phyloP scores from a whole-genome alignment of 2,888 invertebrate genomes.

The Girardia tigrina region DNA sequence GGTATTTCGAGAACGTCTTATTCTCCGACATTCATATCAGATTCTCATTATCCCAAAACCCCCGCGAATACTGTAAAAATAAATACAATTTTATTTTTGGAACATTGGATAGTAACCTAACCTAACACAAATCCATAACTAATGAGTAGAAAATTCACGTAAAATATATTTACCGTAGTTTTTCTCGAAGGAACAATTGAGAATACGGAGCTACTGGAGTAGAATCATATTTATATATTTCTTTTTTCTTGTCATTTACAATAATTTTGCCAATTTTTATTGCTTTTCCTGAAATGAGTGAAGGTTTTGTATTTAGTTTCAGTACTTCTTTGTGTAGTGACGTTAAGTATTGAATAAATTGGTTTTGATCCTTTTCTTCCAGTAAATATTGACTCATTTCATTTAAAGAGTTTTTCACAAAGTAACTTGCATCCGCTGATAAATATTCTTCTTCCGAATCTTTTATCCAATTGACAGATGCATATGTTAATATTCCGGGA shows the following conservation, averaged over 20 bases:
- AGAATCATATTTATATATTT: constrained; percentile 12
- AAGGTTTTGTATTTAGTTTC: neutral
- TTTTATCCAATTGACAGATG: constrained; percentile 48
- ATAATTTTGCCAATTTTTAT: constrained; percentile 11
- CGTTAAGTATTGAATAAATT: neutral
- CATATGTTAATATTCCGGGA: constrained; percentile 47
- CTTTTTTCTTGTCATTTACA: neutral
- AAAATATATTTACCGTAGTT: neutral
- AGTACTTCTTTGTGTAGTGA: neutral
- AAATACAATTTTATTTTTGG: too few relatives aligned
- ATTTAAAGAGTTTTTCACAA: constrained; percentile 39
- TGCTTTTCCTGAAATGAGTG: neutral
- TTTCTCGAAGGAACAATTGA: neutral
- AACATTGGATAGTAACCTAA: too few relatives aligned
- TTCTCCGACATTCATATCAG: too few relatives aligned
- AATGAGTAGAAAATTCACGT: too few relatives aligned
- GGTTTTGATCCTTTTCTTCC: constrained; percentile 39
- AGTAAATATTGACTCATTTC: constrained; percentile 38
- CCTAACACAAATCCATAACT: too few relatives aligned
- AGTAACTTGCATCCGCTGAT: constrained; percentile 46
- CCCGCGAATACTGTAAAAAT: too few relatives aligned
- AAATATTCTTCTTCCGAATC: constrained; percentile 48
- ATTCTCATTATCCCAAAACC: too few relatives aligned
- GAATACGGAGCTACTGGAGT: constrained; percentile 4
- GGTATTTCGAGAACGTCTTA: too few relatives aligned